A percentile compares a stretch with the other conserved stretches of the same genome.
phyloP scores from a whole-genome alignment of 2,797 vertebrate species.

The Balearica regulorum region DNA sequence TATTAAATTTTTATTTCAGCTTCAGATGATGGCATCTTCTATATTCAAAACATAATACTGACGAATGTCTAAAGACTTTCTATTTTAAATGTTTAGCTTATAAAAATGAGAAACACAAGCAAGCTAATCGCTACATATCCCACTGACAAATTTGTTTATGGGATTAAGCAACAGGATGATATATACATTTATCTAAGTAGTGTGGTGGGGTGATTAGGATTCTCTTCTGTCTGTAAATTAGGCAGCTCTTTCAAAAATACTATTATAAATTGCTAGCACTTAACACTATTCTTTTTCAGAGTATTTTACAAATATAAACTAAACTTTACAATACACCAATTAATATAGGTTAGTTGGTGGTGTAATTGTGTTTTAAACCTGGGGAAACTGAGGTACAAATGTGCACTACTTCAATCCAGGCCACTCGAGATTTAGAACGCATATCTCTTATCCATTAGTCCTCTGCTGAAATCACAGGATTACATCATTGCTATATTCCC shows the following conservation, averaged over 20 bases:
- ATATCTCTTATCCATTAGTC: background rate
- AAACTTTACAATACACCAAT: background rate
- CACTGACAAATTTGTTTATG: background rate
- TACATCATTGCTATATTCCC: conserved; percentile 18
- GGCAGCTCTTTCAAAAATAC: background rate
- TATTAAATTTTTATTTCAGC: background rate
- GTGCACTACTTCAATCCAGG: background rate
- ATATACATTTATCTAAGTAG: background rate
- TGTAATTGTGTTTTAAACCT: background rate
- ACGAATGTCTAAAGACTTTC: background rate
- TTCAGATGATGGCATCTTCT: background rate
- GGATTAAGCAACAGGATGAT: background rate
- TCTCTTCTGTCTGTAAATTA: background rate
- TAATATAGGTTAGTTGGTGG: background rate
- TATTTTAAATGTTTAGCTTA: background rate
- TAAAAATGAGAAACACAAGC: background rate
- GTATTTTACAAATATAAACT: background rate
- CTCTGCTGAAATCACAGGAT: conserved; percentile 42
- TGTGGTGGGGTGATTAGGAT: background rate
- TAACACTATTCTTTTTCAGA: background rate
- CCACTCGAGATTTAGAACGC: background rate
- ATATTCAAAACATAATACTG: background rate
- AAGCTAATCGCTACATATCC: background rate
- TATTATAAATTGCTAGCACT: background rate
- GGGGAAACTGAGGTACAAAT: background rate